Evolutionary conservation across 1,140 invertebrate genomes (phyloP).

Genomic region (Bombus confusus): DNA sequence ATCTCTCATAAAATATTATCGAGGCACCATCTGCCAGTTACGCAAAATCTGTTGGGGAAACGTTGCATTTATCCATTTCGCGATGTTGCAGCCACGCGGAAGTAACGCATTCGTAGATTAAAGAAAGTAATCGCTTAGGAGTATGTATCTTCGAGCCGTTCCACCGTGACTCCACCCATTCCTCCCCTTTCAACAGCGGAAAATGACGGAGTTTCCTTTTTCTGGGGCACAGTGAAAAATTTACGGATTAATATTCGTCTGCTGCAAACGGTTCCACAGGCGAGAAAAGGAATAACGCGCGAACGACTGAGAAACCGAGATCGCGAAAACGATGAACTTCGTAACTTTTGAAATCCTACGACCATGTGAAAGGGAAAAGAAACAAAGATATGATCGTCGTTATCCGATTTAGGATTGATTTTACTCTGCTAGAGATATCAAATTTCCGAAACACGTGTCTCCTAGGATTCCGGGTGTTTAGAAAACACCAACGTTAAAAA

Average conservation of each 20-base stretch:
- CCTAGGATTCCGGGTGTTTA: background rate
- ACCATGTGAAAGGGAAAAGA: background rate
- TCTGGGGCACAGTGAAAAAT: slow-evolving; percentile 21
- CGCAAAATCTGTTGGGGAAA: slow-evolving; percentile 60
- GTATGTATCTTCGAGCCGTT: background rate
- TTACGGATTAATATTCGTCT: slow-evolving; percentile 38
- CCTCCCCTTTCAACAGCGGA: background rate
- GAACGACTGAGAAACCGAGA: background rate
- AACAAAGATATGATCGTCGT: slow-evolving; percentile 18
- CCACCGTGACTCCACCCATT: background rate
- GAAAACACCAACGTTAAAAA: background rate
- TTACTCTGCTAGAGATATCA: too few species aligned
- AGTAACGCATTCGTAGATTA: slow-evolving; percentile 59
- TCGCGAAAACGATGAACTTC: background rate
- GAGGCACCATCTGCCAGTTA: slow-evolving; percentile 63
- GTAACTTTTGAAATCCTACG: background rate
- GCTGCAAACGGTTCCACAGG: background rate
- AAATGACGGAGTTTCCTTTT: slow-evolving; percentile 2
- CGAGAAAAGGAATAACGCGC: background rate
- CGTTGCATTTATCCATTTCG: slow-evolving; percentile 59
- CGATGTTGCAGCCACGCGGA: slow-evolving; percentile 40
- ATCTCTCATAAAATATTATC: slow-evolving; percentile 65
- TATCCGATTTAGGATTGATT: background rate
- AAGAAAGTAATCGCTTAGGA: slow-evolving; percentile 44
- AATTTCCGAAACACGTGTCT: background rate